Base-by-base conservation (phyloP, 2,113 vertebrate genomes). In the Malaclemys terrapin region DNA sequence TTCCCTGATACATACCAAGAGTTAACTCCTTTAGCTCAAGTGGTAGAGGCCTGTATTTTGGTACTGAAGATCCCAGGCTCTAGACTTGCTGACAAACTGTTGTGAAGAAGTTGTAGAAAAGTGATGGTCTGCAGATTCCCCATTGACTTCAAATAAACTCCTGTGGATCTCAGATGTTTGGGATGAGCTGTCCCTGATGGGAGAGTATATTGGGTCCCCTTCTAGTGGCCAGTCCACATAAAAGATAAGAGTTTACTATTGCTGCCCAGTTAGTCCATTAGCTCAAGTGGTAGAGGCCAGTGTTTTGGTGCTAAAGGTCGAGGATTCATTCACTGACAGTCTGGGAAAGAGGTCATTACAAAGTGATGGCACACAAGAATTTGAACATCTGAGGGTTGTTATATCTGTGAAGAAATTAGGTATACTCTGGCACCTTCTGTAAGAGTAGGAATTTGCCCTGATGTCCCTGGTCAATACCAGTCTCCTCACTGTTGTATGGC, bases 361-460 rank as follows among this genome's bases (percentile, higher is more conserved):
- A 45, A 27, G 75, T 45, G 6, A 13, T 13, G 11, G n/a, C 13
- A 47, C 25, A 47, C 24, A 47, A 47, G 24, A 78, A 78, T 78
- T 47, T 47, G 45, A 78, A 47, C 22, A 25, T 47, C 24, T 78
- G 42, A 47, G 12, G 42, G 42, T 14, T 78, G 42, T 47, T 78
- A 45, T 47, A 78, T 29, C 25, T 25, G 12, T 10, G 24, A 14
- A 47, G 75, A 78, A 47, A 47, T 78, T 78, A 78, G n/a, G 7
- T 31, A 6, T 5, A 45, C 3, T 90, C 79, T 56, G 1, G 25
- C 24, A 62, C 11, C 27, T 62, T 62, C 27, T 2, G 16, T 16
- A 2, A 0, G 0, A 5, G 0, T 0, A 0, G 0, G 57, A 27
- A 31, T 62, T 62, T 38, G 9, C 7, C 56, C 45, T 16, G 7